phyloP scores from a whole-genome alignment of 2,113 vertebrate genomes.

The Elanus axillaris region DNA sequence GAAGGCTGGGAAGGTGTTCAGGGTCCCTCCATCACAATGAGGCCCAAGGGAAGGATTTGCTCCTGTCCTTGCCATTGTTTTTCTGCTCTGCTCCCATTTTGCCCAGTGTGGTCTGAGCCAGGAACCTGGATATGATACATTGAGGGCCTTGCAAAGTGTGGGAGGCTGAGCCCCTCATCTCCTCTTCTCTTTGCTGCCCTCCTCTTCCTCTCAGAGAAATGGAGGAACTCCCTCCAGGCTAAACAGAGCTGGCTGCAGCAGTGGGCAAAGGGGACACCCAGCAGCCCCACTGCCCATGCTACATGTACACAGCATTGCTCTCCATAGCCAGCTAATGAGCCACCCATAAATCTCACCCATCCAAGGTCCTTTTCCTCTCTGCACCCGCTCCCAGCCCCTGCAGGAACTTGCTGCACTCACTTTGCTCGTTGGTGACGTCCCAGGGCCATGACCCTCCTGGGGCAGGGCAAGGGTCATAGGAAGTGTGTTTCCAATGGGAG shows the following conservation, averaged over 20 bases:
- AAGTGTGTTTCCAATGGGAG: neutral
- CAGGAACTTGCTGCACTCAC: neutral
- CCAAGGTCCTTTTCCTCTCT: neutral
- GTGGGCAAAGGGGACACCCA: neutral
- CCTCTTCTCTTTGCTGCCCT: neutral
- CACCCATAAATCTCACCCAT: neutral
- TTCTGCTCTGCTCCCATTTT: fast-evolving
- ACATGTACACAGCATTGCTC: neutral
- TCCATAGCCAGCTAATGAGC: neutral
- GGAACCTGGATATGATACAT: neutral
- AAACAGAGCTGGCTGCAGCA: neutral
- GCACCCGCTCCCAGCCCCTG: neutral
- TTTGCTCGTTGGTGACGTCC: neutral
- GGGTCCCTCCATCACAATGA: fast-evolving
- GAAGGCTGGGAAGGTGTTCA: neutral
- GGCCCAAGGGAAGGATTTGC: neutral
- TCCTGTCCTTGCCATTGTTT: neutral
- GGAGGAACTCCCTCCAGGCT: neutral
- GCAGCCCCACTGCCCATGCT: neutral
- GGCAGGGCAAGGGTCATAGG: neutral
- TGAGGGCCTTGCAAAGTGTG: neutral
- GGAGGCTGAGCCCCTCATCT: neutral
- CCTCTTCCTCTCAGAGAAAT: neutral
- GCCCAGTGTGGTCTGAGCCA: neutral
- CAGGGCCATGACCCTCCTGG: neutral